These are phyloP conservation scores for Platerodrilus igneus DNA, from an alignment of 2,888 invertebrate genomes.

Conservation along the genomic window DNA sequence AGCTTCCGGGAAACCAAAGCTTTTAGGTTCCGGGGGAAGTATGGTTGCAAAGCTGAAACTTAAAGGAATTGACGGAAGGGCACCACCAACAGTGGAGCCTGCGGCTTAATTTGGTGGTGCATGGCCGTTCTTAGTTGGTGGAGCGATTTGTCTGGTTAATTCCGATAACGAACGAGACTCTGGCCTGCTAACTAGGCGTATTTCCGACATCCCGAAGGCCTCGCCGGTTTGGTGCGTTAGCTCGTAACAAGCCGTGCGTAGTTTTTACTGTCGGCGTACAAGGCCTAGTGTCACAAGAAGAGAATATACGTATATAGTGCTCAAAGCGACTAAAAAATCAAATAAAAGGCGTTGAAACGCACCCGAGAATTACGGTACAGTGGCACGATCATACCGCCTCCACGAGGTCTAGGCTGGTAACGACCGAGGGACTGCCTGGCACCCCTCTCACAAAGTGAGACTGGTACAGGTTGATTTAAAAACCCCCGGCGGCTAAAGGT, in stretches of 20 bases:
- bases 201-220: slow-evolving; percentile 35
- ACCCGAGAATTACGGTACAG: too few relatives aligned
- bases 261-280: slow-evolving; percentile 44
- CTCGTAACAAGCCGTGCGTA: slow-evolving; percentile 30
- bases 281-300: too few relatives aligned
- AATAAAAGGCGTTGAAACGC: too few relatives aligned
- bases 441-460: too few relatives aligned
- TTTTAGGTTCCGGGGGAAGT: slow-evolving; percentile 59
- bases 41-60: slow-evolving; percentile 62
- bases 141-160: slow-evolving; percentile 71
- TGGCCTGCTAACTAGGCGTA: slow-evolving; percentile 55
- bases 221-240: slow-evolving; percentile 26
- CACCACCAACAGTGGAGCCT: slow-evolving; percentile 70
- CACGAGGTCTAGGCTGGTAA: too few relatives aligned
- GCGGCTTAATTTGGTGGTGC: slow-evolving; percentile 70
- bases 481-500: too few relatives aligned
- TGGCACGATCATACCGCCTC: too few relatives aligned
- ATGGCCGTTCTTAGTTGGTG: slow-evolving; percentile 70
- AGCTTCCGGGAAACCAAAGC: slow-evolving; percentile 45
- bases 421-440: too few relatives aligned
- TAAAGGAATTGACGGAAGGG: slow-evolving; percentile 63
- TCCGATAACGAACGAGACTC: slow-evolving; percentile 70
- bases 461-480: too few relatives aligned
- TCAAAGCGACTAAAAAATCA: too few relatives aligned
- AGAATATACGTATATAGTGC: too few relatives aligned